Evolutionary conservation across 1,140 invertebrate genomes (phyloP).

Genomic region (Cepaea nemoralis): DNA sequence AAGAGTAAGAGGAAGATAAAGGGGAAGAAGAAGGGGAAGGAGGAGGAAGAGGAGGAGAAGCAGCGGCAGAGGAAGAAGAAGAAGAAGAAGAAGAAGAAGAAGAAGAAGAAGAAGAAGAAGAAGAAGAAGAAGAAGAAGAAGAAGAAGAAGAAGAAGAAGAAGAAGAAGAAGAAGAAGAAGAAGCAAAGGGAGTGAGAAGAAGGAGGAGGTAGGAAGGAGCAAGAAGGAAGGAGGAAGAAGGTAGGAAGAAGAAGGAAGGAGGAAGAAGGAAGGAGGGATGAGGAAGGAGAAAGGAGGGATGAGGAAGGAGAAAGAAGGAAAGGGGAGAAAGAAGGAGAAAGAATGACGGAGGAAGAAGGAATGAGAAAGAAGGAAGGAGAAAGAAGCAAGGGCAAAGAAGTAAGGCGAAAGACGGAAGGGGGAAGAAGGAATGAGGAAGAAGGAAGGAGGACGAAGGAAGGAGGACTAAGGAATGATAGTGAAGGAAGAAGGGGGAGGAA

Average conservation of each 20-base stretch:
- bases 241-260: not conserved
- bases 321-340: not conserved
- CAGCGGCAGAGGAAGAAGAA: no score
- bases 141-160: no score
- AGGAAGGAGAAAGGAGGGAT: not conserved
- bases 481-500: no score
- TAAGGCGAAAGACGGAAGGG: not conserved
- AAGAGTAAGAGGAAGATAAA: no score
- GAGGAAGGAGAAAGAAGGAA: not conserved
- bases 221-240: not conserved
- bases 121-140: no score
- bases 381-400: not conserved
- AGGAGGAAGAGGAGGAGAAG: no score
- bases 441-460: not conserved
- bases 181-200: no score
- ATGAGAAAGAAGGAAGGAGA: not conserved
- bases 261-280: not conserved
- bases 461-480: no score
- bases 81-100: no score
- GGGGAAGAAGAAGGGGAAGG: no score
- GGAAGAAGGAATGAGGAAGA: constrained; percentile 12
- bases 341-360: not conserved
- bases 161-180: no score
- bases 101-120: no score
- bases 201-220: not conserved